Evolutionary conservation across 1,140 invertebrate species (phyloP).

Genomic region (Pentalonia nigronervosa): DNA sequence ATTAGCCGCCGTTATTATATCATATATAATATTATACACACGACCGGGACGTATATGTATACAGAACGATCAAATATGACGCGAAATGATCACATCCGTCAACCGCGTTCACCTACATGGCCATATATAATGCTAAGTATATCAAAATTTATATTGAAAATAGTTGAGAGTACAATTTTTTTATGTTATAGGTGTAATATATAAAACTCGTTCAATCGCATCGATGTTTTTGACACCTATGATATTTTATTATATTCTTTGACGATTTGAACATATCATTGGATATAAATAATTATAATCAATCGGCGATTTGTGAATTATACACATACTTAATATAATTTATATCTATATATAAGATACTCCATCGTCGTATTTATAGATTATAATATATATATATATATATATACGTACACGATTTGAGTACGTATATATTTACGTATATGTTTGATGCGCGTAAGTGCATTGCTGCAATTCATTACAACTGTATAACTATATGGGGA

Average conservation of each 20-base stretch:
- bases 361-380: background rate
- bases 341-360: background rate
- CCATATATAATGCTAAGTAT: background rate
- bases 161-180: background rate
- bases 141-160: background rate
- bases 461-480: background rate
- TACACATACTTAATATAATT: too few species aligned
- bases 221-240: background rate
- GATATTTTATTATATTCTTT: background rate
- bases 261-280: background rate
- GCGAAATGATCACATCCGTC: background rate
- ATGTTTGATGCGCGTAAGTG: too few species aligned
- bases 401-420: background rate
- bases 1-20: constrained; percentile 45
- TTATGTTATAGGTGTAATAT: background rate
- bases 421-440: too few species aligned
- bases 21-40: background rate
- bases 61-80: constrained; percentile 18
- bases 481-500: background rate
- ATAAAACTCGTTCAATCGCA: background rate
- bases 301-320: background rate
- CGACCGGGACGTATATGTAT: background rate
- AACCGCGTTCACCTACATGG: background rate
- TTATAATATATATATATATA: background rate
- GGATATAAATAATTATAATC: background rate